Evolutionary conservation across 23 tunicate species (phyloP).

Genomic region (Halocynthia roretzi): DNA sequence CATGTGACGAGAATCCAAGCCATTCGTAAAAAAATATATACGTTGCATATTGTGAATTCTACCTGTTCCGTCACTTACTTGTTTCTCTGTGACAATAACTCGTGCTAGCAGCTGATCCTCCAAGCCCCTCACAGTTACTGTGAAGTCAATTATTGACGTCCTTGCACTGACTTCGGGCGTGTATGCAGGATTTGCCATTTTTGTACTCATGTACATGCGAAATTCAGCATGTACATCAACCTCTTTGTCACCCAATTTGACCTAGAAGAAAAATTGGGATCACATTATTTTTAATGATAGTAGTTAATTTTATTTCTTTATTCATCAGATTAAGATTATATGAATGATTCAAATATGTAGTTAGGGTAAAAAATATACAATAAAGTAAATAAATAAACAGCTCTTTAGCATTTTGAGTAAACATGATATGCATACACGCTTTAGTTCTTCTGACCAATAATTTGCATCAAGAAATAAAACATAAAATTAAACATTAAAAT

Average conservation of each 20-base stretch:
- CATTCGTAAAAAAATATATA: not conserved
- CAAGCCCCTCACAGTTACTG: constrained; percentile 88
- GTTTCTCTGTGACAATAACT: constrained; percentile 90
- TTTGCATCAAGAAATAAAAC: no score
- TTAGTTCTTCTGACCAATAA: no score
- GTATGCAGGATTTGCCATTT: constrained; percentile 94
- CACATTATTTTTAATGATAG: not conserved
- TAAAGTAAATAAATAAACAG: no score
- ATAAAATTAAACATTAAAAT: no score
- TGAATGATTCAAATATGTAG: no score
- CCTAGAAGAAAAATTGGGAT: constrained; percentile 25
- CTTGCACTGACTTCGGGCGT: constrained; percentile 97
- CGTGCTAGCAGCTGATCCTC: constrained; percentile 97
- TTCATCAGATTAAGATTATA: no score
- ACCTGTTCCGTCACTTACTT: constrained; percentile 15
- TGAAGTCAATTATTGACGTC: constrained; percentile 90
- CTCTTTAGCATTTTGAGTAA: no score
- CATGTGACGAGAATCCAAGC: not conserved
- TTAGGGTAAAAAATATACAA: no score
- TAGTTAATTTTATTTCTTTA: no score
- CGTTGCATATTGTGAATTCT: no score
- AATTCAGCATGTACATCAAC: constrained; percentile 87
- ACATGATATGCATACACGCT: no score
- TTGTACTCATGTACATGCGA: constrained; percentile 69
- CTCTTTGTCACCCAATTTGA: constrained; percentile 94